Evolutionary conservation across 2,113 vertebrate genomes (phyloP).

Genomic region (Mungos mungo): DNA sequence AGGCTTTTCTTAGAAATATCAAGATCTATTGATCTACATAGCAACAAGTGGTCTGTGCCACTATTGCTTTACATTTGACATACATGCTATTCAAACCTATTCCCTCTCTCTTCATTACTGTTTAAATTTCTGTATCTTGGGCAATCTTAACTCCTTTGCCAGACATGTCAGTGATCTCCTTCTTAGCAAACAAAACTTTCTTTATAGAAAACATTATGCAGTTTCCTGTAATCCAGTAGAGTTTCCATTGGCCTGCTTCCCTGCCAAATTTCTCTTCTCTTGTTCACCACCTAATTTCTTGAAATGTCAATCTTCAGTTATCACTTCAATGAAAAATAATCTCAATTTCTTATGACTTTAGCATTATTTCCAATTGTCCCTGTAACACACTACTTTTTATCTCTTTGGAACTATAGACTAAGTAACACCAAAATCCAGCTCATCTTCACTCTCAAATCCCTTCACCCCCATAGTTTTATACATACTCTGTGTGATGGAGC

Average conservation of each 20-base stretch:
- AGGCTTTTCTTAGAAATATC: slow-evolving; percentile 31
- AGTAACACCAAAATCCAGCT: neutral
- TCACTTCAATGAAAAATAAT: neutral
- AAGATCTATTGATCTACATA: neutral
- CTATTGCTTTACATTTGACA: neutral
- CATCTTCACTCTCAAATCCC: neutral
- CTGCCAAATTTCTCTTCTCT: neutral
- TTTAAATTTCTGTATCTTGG: neutral
- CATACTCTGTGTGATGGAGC: neutral
- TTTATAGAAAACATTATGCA: neutral
- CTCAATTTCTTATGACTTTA: neutral
- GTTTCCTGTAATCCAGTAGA: neutral
- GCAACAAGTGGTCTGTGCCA: neutral
- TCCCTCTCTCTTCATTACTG: neutral
- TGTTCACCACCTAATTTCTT: neutral
- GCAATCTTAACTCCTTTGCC: neutral
- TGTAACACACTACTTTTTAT: neutral
- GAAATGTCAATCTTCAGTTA: neutral
- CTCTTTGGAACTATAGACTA: neutral
- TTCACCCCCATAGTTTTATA: neutral
- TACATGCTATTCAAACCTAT: neutral
- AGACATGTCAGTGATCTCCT: neutral
- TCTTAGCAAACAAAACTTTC: neutral
- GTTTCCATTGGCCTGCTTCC: neutral
- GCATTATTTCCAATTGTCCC: neutral